These are phyloP conservation scores for Dynastes tityus DNA, from an alignment of 2,888 invertebrate species.

Conservation along the genomic window DNA sequence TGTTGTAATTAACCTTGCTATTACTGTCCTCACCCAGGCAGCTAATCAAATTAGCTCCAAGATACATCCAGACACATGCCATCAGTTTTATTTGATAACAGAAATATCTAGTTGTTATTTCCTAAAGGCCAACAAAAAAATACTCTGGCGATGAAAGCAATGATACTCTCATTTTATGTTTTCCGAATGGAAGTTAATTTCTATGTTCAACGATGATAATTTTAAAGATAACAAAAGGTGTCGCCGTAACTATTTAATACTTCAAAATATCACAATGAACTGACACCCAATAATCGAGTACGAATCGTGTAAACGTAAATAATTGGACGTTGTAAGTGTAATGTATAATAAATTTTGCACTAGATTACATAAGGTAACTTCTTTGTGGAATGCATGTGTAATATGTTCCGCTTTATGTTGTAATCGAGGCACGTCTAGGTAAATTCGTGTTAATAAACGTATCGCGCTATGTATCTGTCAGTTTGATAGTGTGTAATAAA, in stretches of 20 bases:
- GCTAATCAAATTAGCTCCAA: background rate
- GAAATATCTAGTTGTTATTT: background rate
- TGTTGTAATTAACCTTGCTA: background rate
- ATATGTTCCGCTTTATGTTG: background rate
- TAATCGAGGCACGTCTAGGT: background rate
- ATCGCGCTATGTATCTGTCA: constrained; percentile 11
- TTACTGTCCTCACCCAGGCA: background rate
- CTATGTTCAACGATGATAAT: background rate
- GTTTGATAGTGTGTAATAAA: background rate
- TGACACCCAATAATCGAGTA: background rate
- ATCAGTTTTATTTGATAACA: constrained; percentile 5
- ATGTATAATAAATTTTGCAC: background rate
- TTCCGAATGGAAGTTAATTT: constrained; percentile 15
- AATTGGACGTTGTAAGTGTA: no score
- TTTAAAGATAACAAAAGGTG: constrained; percentile 3
- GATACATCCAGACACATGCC: background rate
- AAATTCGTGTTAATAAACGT: background rate
- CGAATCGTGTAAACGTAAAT: background rate
- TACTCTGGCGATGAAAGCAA: background rate
- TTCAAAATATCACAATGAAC: background rate
- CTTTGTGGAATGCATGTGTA: background rate
- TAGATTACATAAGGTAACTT: background rate
- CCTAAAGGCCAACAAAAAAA: background rate
- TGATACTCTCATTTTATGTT: background rate
- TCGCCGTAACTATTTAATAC: constrained; percentile 18